Conservation (phyloP, 2,113 vertebrate genomes). For the Puntigrus tetrazona region DNA sequence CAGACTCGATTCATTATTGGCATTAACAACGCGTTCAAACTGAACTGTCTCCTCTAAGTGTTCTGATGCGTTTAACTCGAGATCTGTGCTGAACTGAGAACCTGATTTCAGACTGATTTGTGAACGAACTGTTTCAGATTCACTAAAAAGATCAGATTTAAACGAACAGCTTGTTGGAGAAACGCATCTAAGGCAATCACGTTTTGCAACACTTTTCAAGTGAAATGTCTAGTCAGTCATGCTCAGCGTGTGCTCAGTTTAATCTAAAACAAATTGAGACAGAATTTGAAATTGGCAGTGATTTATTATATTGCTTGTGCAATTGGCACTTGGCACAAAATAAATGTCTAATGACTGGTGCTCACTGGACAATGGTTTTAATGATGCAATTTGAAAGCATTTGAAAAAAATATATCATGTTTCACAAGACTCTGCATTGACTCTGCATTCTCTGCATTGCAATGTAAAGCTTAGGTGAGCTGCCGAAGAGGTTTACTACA, state of each 20-base stretch:
- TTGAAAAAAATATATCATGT: not conserved
- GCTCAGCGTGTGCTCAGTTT: too few relatives aligned
- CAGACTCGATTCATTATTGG: not conserved
- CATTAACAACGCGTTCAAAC: not conserved
- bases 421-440: not conserved
- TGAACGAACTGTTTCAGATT: not conserved
- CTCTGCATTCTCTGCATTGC: too few relatives aligned
- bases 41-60: not conserved
- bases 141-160: not conserved
- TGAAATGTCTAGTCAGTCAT: too few relatives aligned
- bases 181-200: not conserved
- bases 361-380: too few relatives aligned
- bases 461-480: not conserved
- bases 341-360: too few relatives aligned
- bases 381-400: too few relatives aligned
- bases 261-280: too few relatives aligned
- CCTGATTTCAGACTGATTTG: not conserved
- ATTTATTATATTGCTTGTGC: too few relatives aligned
- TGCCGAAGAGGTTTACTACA: not conserved
- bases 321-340: too few relatives aligned
- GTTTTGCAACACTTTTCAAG: too few relatives aligned
- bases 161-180: not conserved
- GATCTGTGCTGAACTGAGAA: not conserved
- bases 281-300: too few relatives aligned
- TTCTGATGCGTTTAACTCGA: not conserved